Evolutionary conservation across 2,888 invertebrate genomes (phyloP), one percentile per base, ranked within the genome.

Genomic region (Amphipyra tragopoginis): DNA sequence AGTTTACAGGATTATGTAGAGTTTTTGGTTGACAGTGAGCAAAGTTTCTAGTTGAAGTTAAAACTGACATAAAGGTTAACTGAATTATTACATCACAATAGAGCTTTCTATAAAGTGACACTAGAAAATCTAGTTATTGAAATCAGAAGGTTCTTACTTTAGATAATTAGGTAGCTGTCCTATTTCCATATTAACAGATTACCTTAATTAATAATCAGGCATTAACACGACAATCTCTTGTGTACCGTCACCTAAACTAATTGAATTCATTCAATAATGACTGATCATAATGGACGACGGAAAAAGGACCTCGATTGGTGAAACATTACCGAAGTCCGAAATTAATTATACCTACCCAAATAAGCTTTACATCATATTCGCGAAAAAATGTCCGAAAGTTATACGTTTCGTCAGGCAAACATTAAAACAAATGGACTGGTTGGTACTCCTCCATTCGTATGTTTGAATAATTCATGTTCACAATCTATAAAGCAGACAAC

Each of bases 401-500:
- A 84, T 87, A 83, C 86, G 86, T 89, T 89, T 90, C 88, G 90
- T 91, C 90, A 90, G 84, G 83, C 84, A 80, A 86, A 89, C 90
- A 93, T 93, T 91, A 91, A 91, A 92, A 91, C 87, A 91, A 92
- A 93, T 90, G 91, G 90, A 86, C 86, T 82, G 84, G 83, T 84
- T 84, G 83, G 83, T 87, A 87, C 87, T 88, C 86, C 86, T 84
- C 90, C 90, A 90, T 90, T 90, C 86, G 85, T 85, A 83, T 83
- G 79, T 87, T 87, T 94, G 93, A 94, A 94, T 94, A 87, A 94
- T 94, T 93, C 93, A 94, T 93, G 86, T 86, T 88, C 85, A 90
- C 92, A 93, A 94, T 93, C 93, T 93, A 93, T 94, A 93, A 90
- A 90, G 82, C 92, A 91, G 91, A 90, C 90, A 90, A 89, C 87